Evolutionary conservation across 2,113 vertebrate species (phyloP), one percentile per base, ranked within the genome.

Genomic region (Paracanthobrama guichenoti): DNA sequence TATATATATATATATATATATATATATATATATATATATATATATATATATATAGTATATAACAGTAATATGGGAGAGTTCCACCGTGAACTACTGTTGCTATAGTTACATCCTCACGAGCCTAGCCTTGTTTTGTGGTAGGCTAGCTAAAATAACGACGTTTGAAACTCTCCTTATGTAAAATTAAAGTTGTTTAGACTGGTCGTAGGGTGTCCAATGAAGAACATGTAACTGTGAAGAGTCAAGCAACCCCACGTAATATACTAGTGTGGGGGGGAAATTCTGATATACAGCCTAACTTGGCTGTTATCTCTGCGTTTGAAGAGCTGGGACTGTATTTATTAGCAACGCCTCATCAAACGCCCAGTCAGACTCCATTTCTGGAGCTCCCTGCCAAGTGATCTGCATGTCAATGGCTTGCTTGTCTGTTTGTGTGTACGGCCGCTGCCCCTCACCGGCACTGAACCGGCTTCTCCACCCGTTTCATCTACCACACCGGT

Each of bases 361-460:
- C 62, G 31, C 67, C 57, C 57, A 48, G 62, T 5, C 77, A 74
- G 69, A 55, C 42, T 87, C 69, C 26, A 59, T 71, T n/a, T 50
- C 26, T 60, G 69, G 39, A 42, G 26, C 31, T 24, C 57, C 22
- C 11, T 83, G 74, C 73, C 67, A 71, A 75, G 59, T 44, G 24
- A 79, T 85, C 83, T 85, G 85, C 87, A 87, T 88, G 59, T 85
- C 69, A 85, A 86, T 83, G 74, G 66, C 22, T 39, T 71, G 53
- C 50, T 78, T 64, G 64, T 82, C 46, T 66, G 16, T 86, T 67
- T 75, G 44, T 59, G 44, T 46, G 69, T 42, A 66, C 64, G 73
- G 24, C 24, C 44, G 71, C 71, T 46, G 22, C 69, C 71, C 20
- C 16, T 42, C 50, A 73, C 16, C 46, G 71, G 22, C 44, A 48